Evolutionary conservation across 2,888 invertebrate species (phyloP).

Genomic region (Drosophila macrothrix): DNA sequence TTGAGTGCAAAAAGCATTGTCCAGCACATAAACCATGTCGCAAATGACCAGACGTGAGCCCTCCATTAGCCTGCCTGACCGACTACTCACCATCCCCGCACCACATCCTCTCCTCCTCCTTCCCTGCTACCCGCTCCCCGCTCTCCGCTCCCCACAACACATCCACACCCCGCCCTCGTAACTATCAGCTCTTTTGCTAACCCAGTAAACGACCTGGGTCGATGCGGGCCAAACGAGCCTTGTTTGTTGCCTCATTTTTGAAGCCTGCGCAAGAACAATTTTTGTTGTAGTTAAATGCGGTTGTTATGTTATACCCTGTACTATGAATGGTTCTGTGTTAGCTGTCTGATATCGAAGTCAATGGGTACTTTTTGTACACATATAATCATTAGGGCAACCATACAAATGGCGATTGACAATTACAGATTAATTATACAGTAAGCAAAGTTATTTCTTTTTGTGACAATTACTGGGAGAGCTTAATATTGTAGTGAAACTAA

Average conservation of each 20-base stretch:
- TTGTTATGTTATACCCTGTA: constrained; percentile 37
- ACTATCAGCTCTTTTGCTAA: constrained; percentile 21
- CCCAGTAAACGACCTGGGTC: constrained; percentile 42
- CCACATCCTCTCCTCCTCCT: background rate
- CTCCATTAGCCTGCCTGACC: constrained; percentile 67
- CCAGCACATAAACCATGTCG: constrained; percentile 78
- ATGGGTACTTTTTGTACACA: background rate
- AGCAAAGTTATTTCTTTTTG: background rate
- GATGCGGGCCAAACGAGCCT: constrained; percentile 58
- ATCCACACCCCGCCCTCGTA: background rate
- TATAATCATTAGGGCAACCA: background rate
- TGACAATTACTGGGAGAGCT: background rate
- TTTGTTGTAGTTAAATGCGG: constrained; percentile 25
- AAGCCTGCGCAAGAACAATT: constrained; percentile 30
- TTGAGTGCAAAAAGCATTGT: constrained; percentile 79
- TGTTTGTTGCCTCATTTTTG: constrained; percentile 59
- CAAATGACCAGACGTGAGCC: constrained; percentile 79
- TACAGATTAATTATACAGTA: background rate
- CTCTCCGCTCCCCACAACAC: too few relatives aligned
- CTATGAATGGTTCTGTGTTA: background rate
- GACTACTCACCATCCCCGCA: background rate
- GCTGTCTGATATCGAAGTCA: background rate
- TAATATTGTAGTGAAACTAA: background rate
- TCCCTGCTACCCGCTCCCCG: too few relatives aligned
- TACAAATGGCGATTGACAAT: background rate